Evolutionary conservation across 2,113 vertebrate genomes (phyloP), one percentile per base, ranked within the genome.

Genomic region (Sceloporus tristichus): DNA sequence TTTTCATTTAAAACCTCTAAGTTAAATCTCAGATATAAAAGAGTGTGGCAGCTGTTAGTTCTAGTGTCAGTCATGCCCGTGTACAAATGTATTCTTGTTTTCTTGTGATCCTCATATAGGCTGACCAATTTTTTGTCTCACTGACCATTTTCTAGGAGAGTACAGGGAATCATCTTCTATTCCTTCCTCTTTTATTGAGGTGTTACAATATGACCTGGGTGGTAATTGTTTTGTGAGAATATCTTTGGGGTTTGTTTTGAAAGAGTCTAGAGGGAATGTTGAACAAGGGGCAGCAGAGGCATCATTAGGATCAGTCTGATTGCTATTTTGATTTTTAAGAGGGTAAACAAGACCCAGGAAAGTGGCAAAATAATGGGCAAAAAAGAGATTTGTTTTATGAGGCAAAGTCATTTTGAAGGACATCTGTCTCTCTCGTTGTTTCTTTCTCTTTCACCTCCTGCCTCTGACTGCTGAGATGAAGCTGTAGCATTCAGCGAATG

Each of bases 361-460:
- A 10, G 53, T 68, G 42, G 38, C 48, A 84, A 71, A 88, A 66
- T 14, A 48, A 76, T 83, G 25, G 59, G 73, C 1, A 68, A 77
- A 79, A 74, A 68, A 38, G 70, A 19, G 78, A 10, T 0, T 0
- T 8, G 13, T 81, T 85, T 53, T 54, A 77, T 29, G 34, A n/a
- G 62, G 25, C 73, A 78, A 13, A 89, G 75, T 91, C 87, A 65
- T 84, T 82, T 79, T 4, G 0, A 70, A 87, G 74, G 23, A 11
- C 75, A 77, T 68, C 56, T 29, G 1, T 65, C 8, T 84, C 86
- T 88, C 80, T 53, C 73, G 85, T 86, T 88, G 13, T 62, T 13
- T 77, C 38, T 29, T 56, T 54, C 82, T 40, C 48, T 23, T 42
- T 77, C 74, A 87, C 56, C 87, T 87, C 73, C 42, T 87, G 92